Conservation (phyloP, 2,888 invertebrate species). For the Andricus curvator region DNA sequence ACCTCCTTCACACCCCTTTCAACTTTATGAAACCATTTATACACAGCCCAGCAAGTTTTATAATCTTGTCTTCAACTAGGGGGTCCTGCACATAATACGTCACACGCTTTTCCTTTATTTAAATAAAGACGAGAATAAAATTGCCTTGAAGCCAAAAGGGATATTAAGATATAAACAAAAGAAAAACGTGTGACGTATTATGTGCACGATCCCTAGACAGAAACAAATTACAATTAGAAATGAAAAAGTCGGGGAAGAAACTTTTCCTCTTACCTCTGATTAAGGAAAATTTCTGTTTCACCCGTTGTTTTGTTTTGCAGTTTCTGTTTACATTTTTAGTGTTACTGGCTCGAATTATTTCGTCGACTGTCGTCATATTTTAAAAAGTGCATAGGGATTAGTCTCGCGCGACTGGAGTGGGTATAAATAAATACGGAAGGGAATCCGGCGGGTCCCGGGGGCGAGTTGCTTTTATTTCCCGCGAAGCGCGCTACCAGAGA, state of each 20-base stretch:
- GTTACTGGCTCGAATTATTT: not conserved
- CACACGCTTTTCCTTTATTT: too few relatives aligned
- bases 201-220: not conserved
- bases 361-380: not conserved
- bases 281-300: too few relatives aligned
- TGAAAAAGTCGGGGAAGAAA: slow-evolving; percentile 5
- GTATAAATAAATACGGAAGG: slow-evolving; percentile 13
- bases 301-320: too few relatives aligned
- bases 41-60: not conserved
- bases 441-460: not conserved
- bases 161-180: too few relatives aligned
- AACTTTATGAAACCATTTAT: slow-evolving; percentile 1
- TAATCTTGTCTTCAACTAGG: not conserved
- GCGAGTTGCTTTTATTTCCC: slow-evolving; percentile 64
- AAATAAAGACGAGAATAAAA: too few relatives aligned
- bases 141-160: too few relatives aligned
- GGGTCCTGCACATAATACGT: too few relatives aligned
- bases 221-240: not conserved
- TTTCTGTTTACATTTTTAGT: not conserved
- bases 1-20: slow-evolving; percentile 17
- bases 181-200: too few relatives aligned
- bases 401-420: not conserved
- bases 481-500: slow-evolving; percentile 49
- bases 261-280: slow-evolving; percentile 4
- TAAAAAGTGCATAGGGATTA: not conserved